Conservation (phyloP, 37 sponge, comb jelly and placozoan genomes). For the Oopsacas minuta region DNA sequence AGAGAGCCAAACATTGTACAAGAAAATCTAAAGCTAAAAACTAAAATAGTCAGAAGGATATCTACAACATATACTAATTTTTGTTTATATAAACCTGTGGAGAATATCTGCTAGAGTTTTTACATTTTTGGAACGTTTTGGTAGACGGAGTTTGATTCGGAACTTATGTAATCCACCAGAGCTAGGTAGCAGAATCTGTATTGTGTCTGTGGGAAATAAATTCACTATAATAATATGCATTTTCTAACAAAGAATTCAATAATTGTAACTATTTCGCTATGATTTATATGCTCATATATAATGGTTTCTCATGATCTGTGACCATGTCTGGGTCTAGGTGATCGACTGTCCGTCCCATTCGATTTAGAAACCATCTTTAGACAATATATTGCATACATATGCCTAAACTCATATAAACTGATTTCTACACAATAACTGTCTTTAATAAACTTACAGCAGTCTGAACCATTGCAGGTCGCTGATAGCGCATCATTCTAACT, state of each 20-base stretch:
- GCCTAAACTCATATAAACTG: too few species aligned
- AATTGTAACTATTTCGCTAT: too few species aligned
- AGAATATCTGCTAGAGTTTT: background rate
- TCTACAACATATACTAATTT: background rate
- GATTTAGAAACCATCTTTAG: too few species aligned
- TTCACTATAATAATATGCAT: background rate
- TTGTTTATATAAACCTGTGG: background rate
- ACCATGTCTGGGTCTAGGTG: too few species aligned
- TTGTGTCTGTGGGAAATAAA: background rate
- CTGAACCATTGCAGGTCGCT: slow-evolving; percentile 92
- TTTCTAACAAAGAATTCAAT: background rate
- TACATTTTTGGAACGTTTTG: slow-evolving; percentile 8
- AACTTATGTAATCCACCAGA: background rate
- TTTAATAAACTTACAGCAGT: slow-evolving; percentile 64
- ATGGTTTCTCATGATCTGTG: too few species aligned
- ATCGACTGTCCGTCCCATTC: too few species aligned
- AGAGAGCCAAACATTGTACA: background rate
- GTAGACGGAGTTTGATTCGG: background rate
- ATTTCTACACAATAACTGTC: too few species aligned
- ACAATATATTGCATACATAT: too few species aligned
- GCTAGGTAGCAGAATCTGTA: slow-evolving; percentile 12
- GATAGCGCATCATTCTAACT: slow-evolving; percentile 69
- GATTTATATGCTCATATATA: too few species aligned
- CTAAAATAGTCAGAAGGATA: background rate
- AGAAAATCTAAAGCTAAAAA: background rate